Base-by-base conservation (phyloP, 2,113 vertebrate species). In the Propithecus coquereli region DNA sequence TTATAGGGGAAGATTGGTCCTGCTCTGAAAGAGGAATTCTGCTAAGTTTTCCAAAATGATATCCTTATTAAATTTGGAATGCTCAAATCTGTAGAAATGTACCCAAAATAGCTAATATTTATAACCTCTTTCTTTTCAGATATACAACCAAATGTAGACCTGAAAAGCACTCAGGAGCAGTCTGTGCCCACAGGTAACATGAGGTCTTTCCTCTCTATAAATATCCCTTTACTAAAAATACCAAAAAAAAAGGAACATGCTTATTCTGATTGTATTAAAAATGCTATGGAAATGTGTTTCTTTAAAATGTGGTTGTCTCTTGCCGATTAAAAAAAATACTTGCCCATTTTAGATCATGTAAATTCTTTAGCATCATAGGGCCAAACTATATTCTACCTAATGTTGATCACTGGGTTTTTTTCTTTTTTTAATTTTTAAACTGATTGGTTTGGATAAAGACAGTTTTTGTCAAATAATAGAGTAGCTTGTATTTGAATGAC, bases 111-210 rank as follows among this genome's bases (percentile, higher is more conserved):
- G 16, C 82, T 97, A 91, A 97, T 74, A 92, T 84, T 86, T 96
- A 50, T 80, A 82, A 96, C 87, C 7, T 77, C 59, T 83, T 97
- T 92, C 93, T 87, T 98, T 98, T 94, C 98, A 99, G 98, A 97
- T 96, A 98, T 97, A 61, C 97, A 98, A 80, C 76, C 97, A 50
- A 94, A 95, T 47, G 95, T 97, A 97, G 98, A 98, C 80, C 97
- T 98, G 81, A 98, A 98, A 94, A 97, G 95, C 70, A 50, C 97
- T 22, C 98, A 98, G 97, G 98, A 98, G 30, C 98, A 98, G 91
- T 82, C 98, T 6, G 1, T 96, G 97, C 90, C 96, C 95, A 82
- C 98, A 98, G 98, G 98, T 99, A 94, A 90, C 30, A 6, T 52
- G 77, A 50, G 6, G 27, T 8, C 87, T 70, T 92, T 59, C 9